Evolutionary conservation across 2,797 vertebrate genomes (phyloP).

Genomic region (Crenuchus spilurus): DNA sequence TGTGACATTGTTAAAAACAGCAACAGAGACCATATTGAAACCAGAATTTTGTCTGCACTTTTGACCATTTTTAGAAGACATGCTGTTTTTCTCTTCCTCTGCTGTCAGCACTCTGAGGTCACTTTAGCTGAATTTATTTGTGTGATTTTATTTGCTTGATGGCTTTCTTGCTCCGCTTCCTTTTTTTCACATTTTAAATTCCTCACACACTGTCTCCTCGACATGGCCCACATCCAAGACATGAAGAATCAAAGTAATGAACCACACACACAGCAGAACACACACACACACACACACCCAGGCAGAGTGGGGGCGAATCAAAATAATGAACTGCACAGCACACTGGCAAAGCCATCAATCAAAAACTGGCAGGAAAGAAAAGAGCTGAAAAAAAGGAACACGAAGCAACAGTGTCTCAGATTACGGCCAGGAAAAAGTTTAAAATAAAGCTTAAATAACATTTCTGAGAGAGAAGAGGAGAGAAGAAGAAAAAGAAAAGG

Average conservation of each 20-base stretch:
- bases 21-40: no score
- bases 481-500: neutral
- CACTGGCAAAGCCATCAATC: slow-evolving; percentile 72
- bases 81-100: slow-evolving; percentile 5
- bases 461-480: neutral
- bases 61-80: no score
- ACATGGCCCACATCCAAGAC: slow-evolving; percentile 74
- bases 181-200: slow-evolving; percentile 68
- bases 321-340: slow-evolving; percentile 78
- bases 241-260: slow-evolving; percentile 81
- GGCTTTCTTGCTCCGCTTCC: slow-evolving; percentile 49
- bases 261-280: slow-evolving; percentile 54
- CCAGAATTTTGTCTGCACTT: no score
- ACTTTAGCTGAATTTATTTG: slow-evolving; percentile 73
- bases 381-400: neutral
- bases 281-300: slow-evolving; percentile 12
- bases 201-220: slow-evolving; percentile 71
- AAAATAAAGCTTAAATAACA: neutral
- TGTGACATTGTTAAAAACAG: no score
- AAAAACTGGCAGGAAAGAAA: slow-evolving; percentile 40
- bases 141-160: slow-evolving; percentile 69
- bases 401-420: neutral
- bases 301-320: slow-evolving; percentile 62
- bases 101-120: neutral
- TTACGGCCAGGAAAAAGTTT: neutral